These are phyloP conservation scores for Euphydryas editha DNA, from an alignment of 2,888 invertebrate species.

Conservation along the genomic window DNA sequence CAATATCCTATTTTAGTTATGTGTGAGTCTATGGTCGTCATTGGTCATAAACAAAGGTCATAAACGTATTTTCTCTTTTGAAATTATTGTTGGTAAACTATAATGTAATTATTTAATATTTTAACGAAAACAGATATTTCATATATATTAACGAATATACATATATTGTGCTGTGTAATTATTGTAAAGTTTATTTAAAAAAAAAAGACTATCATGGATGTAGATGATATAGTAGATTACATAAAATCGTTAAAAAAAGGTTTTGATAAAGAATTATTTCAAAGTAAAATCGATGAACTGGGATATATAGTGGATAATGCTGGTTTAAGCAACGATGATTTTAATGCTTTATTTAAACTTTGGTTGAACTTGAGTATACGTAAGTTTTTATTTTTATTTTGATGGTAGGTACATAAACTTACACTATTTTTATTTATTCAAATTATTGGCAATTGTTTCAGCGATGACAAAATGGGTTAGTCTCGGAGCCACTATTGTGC, in stretches of 20 bases:
- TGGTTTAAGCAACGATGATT: constrained; percentile 67
- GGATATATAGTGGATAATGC: constrained; percentile 61
- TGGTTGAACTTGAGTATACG: constrained; percentile 79
- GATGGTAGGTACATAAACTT: background rate
- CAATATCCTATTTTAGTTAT: background rate
- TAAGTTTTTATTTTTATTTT: constrained; percentile 53
- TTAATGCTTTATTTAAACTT: constrained; percentile 72
- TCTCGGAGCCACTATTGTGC: constrained; percentile 71
- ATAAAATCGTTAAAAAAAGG: constrained; percentile 72
- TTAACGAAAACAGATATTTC: no score
- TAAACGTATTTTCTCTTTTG: constrained; percentile 27
- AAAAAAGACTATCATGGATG: constrained; percentile 59
- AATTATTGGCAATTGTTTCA: constrained; percentile 45
- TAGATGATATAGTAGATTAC: constrained; percentile 73
- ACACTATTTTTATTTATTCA: background rate
- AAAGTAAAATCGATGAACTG: constrained; percentile 69
- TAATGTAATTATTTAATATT: background rate
- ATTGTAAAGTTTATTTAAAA: constrained; percentile 12
- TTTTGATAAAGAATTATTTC: constrained; percentile 75
- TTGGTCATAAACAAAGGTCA: no score
- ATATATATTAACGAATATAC: no score
- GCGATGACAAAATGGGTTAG: constrained; percentile 74
- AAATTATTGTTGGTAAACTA: constrained; percentile 14
- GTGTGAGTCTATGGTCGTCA: background rate
- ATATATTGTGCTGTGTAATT: background rate